These are phyloP conservation scores for Cuniculus paca DNA, from an alignment of 2,797 vertebrate genomes.

Conservation along the genomic window DNA sequence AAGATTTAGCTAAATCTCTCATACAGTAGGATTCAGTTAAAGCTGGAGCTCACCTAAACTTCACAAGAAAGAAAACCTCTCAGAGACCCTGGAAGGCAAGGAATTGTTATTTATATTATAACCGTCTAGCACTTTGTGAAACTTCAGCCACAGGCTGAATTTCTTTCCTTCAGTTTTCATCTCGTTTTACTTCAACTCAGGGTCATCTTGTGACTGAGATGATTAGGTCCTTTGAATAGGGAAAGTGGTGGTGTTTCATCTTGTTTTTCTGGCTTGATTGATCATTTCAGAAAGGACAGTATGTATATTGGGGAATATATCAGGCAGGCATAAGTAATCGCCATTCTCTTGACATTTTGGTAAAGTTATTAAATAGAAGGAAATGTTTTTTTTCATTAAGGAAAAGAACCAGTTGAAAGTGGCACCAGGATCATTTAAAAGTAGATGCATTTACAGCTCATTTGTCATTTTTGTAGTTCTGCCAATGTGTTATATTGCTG, in stretches of 20 bases:
- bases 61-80: slow-evolving; percentile 21
- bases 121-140: background rate
- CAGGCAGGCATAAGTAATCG: background rate
- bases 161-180: background rate
- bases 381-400: slow-evolving; percentile 53
- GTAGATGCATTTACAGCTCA: background rate
- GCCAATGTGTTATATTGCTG: slow-evolving; percentile 65
- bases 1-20: slow-evolving; percentile 58
- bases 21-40: slow-evolving; percentile 48
- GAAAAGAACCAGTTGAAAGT: slow-evolving; percentile 2
- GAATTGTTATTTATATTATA: background rate
- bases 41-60: background rate
- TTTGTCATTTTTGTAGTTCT: slow-evolving; percentile 67
- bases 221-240: slow-evolving; percentile 6
- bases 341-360: slow-evolving; percentile 55
- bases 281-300: slow-evolving; percentile 14
- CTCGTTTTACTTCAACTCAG: background rate
- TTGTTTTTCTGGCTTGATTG: background rate
- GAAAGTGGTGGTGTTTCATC: background rate
- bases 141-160: background rate
- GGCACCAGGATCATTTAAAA: background rate
- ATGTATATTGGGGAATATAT: background rate
- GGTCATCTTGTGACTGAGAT: background rate
- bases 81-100: background rate
- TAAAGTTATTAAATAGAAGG: slow-evolving; percentile 34